Evolutionary conservation across 2,113 vertebrate genomes (phyloP).

Genomic region (Sakesphorus luctuosus): DNA sequence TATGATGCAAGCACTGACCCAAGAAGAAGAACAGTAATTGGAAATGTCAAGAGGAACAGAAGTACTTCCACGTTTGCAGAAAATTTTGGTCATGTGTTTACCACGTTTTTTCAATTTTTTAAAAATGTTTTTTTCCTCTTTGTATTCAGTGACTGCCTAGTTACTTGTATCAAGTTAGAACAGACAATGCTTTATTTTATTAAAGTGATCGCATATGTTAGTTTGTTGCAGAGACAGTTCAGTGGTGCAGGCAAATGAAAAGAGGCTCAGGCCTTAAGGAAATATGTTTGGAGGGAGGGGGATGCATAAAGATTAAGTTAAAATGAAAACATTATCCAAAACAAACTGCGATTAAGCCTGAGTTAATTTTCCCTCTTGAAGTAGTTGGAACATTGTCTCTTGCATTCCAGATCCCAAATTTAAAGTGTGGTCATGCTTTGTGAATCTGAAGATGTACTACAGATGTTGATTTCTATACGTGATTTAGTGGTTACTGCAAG

Average conservation of each 20-base stretch:
- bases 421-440: not conserved
- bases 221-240: not conserved
- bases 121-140: not conserved
- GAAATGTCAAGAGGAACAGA: not conserved
- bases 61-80: not conserved
- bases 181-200: not conserved
- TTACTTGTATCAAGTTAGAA: not conserved
- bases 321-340: not conserved
- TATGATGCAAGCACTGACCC: not conserved
- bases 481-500: not conserved
- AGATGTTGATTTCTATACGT: not conserved
- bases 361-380: not conserved
- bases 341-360: not conserved
- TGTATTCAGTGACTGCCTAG: not conserved
- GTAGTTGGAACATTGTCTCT: not conserved
- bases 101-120: not conserved
- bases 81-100: not conserved
- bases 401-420: not conserved
- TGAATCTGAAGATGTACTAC: not conserved
- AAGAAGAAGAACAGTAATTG: not conserved
- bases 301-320: not conserved
- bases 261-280: not conserved
- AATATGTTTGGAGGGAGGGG: not conserved
- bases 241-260: not conserved
- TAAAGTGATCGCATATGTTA: not conserved